Percentiles rank a stretch among this genome's conserved stretches.
Evolutionary conservation across 1,140 invertebrate genomes (phyloP).

Genomic region (Linepithema humile): DNA sequence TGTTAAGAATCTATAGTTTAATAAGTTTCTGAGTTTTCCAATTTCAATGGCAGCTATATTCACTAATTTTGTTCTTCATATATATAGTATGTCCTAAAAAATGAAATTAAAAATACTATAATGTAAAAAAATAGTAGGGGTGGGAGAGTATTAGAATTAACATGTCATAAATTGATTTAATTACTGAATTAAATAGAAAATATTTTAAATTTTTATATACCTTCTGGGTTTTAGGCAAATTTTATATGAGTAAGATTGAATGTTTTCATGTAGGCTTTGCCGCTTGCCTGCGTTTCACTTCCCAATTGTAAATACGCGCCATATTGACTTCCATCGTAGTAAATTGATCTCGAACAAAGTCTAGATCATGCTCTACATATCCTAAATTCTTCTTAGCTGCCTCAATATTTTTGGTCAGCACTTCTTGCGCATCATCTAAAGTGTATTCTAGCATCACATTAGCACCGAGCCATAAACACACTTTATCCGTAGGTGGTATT

Average conservation of each 20-base stretch:
- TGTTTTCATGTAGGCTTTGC: slow-evolving; percentile 79
- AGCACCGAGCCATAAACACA: slow-evolving; percentile 99
- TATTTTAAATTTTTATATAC: slow-evolving; percentile 53
- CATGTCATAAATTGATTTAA: background rate
- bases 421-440: slow-evolving; percentile 94
- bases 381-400: slow-evolving; percentile 93
- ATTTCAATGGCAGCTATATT: slow-evolving; percentile 8
- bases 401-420: slow-evolving; percentile 95
- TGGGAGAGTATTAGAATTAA: no score
- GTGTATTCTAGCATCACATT: slow-evolving; percentile 99
- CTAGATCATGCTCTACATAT: slow-evolving; percentile 95
- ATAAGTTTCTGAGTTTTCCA: slow-evolving; percentile 46
- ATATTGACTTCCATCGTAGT: slow-evolving; percentile 99
- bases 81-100: slow-evolving; percentile 28
- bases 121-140: background rate
- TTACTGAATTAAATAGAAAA: background rate
- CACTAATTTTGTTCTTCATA: slow-evolving; percentile 15
- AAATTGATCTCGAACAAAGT: slow-evolving; percentile 96
- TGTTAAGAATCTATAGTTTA: slow-evolving; percentile 46
- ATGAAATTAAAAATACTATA: background rate
- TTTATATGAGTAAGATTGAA: slow-evolving; percentile 15
- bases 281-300: slow-evolving; percentile 94
- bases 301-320: slow-evolving; percentile 98
- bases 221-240: slow-evolving; percentile 55
- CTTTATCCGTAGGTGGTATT: slow-evolving; percentile 95